These are phyloP conservation scores for Rhopilema esculentum DNA, from an alignment of 30 jellyfish, hydroid and myxozoan genomes.

Conservation along the genomic window DNA sequence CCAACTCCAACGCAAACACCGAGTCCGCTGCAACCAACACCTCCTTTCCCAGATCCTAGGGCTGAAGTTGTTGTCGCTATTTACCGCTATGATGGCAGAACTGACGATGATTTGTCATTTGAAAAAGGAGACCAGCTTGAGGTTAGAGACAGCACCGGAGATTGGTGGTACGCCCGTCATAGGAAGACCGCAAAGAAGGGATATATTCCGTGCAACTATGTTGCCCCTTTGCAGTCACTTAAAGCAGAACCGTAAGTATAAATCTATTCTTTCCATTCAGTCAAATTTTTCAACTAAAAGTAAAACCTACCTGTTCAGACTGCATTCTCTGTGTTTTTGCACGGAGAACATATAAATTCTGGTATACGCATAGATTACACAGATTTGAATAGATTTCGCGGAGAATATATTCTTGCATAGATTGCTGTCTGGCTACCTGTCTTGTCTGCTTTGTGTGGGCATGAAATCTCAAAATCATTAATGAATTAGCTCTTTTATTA, in stretches of 20 bases:
- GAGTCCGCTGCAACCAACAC: constrained; percentile 94
- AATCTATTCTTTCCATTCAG: too few species aligned
- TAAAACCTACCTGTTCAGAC: too few species aligned
- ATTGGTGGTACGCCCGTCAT: constrained; percentile 97
- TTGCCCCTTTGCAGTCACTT: constrained; percentile 83
- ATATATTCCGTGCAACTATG: constrained; percentile 92
- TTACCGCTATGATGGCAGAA: constrained; percentile 85
- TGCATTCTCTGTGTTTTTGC: too few species aligned
- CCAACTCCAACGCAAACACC: constrained; percentile 31
- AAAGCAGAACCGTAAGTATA: constrained; percentile 96
- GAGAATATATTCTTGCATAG: too few species aligned
- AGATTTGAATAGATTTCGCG: too few species aligned
- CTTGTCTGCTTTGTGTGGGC: too few species aligned
- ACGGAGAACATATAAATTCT: not conserved
- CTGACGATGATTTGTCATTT: constrained; percentile 90
- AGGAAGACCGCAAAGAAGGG: constrained; percentile 86
- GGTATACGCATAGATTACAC: too few species aligned
- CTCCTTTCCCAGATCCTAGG: constrained; percentile 93
- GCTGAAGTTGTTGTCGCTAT: constrained; percentile 92
- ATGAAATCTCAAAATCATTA: too few species aligned
- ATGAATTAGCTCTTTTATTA: too few species aligned
- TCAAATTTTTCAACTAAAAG: too few species aligned
- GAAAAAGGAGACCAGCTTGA: constrained; percentile 88
- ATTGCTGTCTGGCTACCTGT: too few species aligned
- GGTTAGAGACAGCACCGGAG: constrained; percentile 81